Evolutionary conservation across 2,113 vertebrate species (phyloP), one percentile per base, ranked within the genome.

Genomic region (Crocuta crocuta): DNA sequence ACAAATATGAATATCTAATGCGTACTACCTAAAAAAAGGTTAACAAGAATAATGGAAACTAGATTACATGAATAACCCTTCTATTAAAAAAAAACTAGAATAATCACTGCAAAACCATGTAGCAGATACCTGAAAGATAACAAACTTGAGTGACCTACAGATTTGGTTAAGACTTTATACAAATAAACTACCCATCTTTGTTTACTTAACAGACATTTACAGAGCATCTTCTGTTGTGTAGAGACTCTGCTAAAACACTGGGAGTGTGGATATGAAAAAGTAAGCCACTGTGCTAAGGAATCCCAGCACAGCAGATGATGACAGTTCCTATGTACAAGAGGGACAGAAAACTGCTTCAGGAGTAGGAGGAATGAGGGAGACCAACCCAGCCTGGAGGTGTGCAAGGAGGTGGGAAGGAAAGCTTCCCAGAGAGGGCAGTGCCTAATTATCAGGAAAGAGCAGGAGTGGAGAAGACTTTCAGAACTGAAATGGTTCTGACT

Each of bases 311-410:
- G n/a, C 19, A 35, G 45, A 35, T 7, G 28, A 66, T 4, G 10
- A 70, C 4, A 16, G 5, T 2, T 10, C 7, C 73, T 65, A 33
- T 0, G 0, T 10, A 12, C 45, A 48, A 2, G 50, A 23, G 5
- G 28, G 28, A 71, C 4, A 79, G 50, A 10, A 28, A 35, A 66
- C 26, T 26, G 7, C 55, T 80, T 39, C 23, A 4, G 43, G 43
- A 23, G 61, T 33, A 13, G 11, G 50, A 31, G 28, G 48, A 16
- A 33, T 50, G 48, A 53, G 66, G 35, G 4, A 21, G 3, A 31
- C 7, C n/a, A 11, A 10, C 23, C 50, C 5, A 12, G 50, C 12
- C 65, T 10, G 65, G 24, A 80, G 63, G 23, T 24, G 68, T 2
- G 4, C 3, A 31, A 10, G 19, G 10, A 35, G 24, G 85, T 6